Percentiles rank a stretch among this genome's conserved stretches.
Evolutionary conservation across 2,113 vertebrate genomes (phyloP).

Genomic region (Percina caprodes): DNA sequence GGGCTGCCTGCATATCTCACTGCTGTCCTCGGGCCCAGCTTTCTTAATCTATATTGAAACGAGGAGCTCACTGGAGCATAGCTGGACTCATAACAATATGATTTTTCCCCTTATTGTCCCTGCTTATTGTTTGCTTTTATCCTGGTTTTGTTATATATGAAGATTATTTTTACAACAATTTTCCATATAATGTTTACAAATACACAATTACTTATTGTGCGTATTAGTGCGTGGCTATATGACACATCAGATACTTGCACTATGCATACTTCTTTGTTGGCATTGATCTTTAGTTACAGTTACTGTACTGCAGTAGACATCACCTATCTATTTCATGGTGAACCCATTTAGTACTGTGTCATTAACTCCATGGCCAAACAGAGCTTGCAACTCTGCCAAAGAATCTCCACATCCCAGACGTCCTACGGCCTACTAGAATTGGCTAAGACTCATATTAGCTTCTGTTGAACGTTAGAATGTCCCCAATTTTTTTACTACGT

Average conservation of each 20-base stretch:
- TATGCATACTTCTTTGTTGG: neutral
- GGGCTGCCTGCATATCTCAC: slow-evolving; percentile 78
- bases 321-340: neutral
- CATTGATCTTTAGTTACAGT: neutral
- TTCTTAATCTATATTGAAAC: slow-evolving; percentile 80
- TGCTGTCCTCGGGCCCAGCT: slow-evolving; percentile 76
- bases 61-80: slow-evolving; percentile 77
- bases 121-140: slow-evolving; percentile 68
- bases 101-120: slow-evolving; percentile 68
- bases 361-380: neutral
- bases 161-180: slow-evolving; percentile 63
- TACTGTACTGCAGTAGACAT: neutral
- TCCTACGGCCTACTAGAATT: neutral
- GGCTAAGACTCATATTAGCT: neutral
- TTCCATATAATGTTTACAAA: slow-evolving; percentile 58
- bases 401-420: neutral
- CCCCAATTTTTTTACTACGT: neutral
- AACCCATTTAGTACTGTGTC: neutral
- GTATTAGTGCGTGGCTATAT: neutral
- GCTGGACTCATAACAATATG: slow-evolving; percentile 71
- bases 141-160: slow-evolving; percentile 58
- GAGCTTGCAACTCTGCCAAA: neutral
- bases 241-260: slow-evolving; percentile 2
- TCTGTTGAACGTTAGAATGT: neutral
- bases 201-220: slow-evolving; percentile 1